These are phyloP conservation scores for Pseudopleuronectes americanus DNA, from an alignment of 2,797 vertebrate species.

Conservation along the genomic window DNA sequence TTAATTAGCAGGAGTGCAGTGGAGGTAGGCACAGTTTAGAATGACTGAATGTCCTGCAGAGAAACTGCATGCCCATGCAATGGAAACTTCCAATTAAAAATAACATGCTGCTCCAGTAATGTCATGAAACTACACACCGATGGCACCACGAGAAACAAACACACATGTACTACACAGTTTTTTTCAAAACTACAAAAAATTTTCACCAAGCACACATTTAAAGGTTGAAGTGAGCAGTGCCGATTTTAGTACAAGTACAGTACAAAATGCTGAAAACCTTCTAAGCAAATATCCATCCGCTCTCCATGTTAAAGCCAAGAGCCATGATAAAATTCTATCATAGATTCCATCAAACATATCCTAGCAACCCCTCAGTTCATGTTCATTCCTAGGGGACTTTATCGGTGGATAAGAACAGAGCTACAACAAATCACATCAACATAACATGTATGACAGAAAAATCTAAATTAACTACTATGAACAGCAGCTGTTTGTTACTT, in stretches of 20 bases:
- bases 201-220: neutral
- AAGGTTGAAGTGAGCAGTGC: neutral
- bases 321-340: neutral
- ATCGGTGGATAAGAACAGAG: no score
- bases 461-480: no score
- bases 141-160: neutral
- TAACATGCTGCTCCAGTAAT: neutral
- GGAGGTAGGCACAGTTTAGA: neutral
- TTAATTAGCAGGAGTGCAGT: slow-evolving; percentile 1
- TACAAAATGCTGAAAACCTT: neutral
- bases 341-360: no score
- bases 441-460: no score
- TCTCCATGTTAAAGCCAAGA: neutral
- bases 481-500: no score
- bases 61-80: neutral
- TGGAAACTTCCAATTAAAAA: neutral
- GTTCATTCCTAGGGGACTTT: no score
- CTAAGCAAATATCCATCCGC: neutral
- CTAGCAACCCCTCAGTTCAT: no score
- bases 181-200: neutral
- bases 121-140: neutral
- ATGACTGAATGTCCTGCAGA: neutral
- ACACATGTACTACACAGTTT: no score
- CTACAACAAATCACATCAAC: no score
- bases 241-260: no score